A percentile compares a stretch with the other conserved stretches of the same genome.
Evolutionary conservation across 2,113 vertebrate species (phyloP).

Genomic region (Ochotona princeps): DNA sequence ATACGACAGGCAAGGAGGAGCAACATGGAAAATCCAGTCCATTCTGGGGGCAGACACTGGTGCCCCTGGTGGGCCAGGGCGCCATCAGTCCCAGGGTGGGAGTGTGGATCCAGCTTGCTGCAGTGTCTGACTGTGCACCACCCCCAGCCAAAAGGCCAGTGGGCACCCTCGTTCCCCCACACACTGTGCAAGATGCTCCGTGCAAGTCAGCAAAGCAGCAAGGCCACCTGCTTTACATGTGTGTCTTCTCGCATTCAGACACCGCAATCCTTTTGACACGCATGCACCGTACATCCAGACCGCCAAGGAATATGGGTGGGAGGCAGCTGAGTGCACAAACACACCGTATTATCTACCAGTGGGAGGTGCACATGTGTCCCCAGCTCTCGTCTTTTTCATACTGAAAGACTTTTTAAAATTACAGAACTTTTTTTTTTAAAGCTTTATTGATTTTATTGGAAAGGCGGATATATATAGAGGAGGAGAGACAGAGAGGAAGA

Average conservation of each 20-base stretch:
- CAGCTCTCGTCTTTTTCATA: not conserved
- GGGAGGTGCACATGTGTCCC: not conserved
- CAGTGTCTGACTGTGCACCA: not conserved
- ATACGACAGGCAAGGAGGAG: too few relatives aligned
- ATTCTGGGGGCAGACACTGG: not conserved
- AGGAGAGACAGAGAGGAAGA: too few relatives aligned
- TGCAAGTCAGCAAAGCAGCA: too few relatives aligned
- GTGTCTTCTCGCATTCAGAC: too few relatives aligned
- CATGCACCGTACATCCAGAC: too few relatives aligned
- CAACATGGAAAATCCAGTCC: not conserved
- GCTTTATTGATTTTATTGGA: too few relatives aligned
- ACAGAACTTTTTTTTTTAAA: not conserved
- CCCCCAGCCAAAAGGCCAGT: not conserved
- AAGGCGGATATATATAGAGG: too few relatives aligned
- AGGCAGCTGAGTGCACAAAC: not conserved
- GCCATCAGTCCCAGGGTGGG: too few relatives aligned
- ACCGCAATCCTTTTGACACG: too few relatives aligned
- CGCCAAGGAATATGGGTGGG: not conserved
- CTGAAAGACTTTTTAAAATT: not conserved
- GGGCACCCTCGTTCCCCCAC: not conserved
- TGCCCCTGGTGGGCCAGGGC: not conserved
- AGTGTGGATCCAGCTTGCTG: too few relatives aligned
- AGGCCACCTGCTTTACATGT: too few relatives aligned
- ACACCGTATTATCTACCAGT: not conserved
- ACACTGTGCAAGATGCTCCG: not conserved